Percentiles rank a stretch among this genome's conserved stretches.
These are phyloP conservation scores for Linepithema humile DNA, from an alignment of 1,140 invertebrate species.

Conservation along the genomic window DNA sequence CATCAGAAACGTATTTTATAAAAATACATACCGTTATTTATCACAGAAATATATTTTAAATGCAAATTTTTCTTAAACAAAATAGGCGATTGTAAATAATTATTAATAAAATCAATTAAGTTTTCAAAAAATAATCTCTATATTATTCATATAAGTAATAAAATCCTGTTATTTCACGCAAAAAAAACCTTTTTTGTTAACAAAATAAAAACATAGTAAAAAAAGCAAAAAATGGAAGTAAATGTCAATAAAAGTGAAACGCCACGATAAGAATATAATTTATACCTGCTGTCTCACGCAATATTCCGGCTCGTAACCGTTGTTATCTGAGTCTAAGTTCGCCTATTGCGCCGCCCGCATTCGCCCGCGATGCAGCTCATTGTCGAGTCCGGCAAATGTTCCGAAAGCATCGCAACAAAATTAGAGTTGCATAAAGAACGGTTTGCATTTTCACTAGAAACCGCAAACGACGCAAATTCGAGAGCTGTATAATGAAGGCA, in stretches of 20 bases:
- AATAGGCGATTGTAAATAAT: not conserved
- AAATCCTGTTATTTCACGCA: not conserved
- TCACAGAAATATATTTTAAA: not conserved
- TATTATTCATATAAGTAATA: not conserved
- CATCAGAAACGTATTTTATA: not conserved
- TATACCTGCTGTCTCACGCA: not conserved
- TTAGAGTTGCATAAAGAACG: not conserved
- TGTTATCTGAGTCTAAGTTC: not conserved
- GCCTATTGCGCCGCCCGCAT: not conserved
- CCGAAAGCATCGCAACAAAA: not conserved
- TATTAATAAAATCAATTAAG: not conserved
- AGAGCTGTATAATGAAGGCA: not conserved
- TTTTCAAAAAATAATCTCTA: not conserved
- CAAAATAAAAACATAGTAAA: not conserved
- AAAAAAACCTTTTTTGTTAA: not conserved
- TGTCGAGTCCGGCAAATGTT: not conserved
- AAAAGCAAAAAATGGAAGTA: not conserved
- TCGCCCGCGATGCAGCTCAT: not conserved
- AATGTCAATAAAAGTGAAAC: not conserved
- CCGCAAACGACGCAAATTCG: not conserved
- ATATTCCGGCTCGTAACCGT: not conserved
- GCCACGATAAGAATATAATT: not conserved
- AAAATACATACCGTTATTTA: not conserved
- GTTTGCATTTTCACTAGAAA: slow-evolving; percentile 17
- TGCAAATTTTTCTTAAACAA: not conserved